phyloP scores from a whole-genome alignment of 2,797 vertebrate species.

The Takifugu ocellatus region DNA sequence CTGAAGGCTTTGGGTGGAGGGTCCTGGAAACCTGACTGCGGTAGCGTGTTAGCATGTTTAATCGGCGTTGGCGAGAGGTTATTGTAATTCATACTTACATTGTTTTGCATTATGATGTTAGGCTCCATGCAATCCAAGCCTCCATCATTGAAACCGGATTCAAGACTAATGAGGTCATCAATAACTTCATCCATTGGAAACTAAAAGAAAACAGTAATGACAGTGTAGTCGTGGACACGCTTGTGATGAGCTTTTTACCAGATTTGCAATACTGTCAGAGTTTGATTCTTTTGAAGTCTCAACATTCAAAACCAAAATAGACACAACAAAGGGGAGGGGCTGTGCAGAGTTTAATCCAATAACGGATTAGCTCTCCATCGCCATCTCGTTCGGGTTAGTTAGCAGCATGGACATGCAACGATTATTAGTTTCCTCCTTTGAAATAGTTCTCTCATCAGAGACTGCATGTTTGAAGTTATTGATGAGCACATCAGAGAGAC shows the following conservation, averaged over 20 bases:
- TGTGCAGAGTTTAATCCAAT: constrained; percentile 50
- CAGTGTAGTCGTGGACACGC: constrained; percentile 44
- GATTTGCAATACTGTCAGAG: constrained; percentile 34
- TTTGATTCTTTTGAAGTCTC: constrained; percentile 33
- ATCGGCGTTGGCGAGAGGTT: not conserved
- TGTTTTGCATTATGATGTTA: constrained; percentile 87
- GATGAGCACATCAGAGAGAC: constrained; percentile 60
- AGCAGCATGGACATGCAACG: constrained; percentile 24
- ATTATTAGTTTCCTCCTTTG: constrained; percentile 53
- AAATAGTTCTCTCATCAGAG: constrained; percentile 57
- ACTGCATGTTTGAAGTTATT: constrained; percentile 69
- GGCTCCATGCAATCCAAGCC: constrained; percentile 86
- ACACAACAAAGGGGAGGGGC: constrained; percentile 24
- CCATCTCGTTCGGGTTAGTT: constrained; percentile 29
- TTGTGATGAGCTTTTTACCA: constrained; percentile 28
- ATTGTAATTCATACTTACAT: constrained; percentile 79
- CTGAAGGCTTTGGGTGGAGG: constrained; percentile 15
- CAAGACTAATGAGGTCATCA: constrained; percentile 91
- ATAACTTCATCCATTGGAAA: constrained; percentile 94
- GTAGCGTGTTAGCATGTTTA: not conserved
- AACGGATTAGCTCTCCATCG: constrained; percentile 35
- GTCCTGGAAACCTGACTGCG: constrained; percentile 2
- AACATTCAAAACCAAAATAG: constrained; percentile 52
- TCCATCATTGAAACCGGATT: constrained; percentile 91
- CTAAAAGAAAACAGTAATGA: constrained; percentile 74